Evolutionary conservation across 2,888 invertebrate genomes (phyloP).

Genomic region (Panzeria rudis): DNA sequence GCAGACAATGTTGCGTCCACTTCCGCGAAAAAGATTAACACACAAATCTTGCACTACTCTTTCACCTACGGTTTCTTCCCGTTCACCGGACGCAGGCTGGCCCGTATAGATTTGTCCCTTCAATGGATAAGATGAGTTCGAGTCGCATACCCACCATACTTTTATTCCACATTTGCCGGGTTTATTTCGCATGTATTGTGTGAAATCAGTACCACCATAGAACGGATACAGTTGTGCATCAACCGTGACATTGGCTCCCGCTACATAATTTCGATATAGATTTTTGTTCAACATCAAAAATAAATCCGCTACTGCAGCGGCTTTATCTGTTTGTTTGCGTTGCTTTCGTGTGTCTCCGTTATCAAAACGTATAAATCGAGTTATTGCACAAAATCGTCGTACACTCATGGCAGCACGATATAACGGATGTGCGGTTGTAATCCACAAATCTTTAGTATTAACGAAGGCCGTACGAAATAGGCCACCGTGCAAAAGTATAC

Average conservation of each 20-base stretch:
- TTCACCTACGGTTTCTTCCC: neutral
- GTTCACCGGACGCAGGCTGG: no score
- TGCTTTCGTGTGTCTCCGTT: neutral
- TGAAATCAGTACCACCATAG: neutral
- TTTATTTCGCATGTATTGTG: neutral
- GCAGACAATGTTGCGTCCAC: neutral
- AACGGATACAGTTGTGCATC: neutral
- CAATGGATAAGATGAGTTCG: neutral
- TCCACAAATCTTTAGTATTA: neutral
- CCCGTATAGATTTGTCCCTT: neutral
- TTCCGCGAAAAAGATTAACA: neutral
- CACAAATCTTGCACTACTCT: neutral
- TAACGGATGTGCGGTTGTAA: neutral
- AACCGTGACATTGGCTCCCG: neutral
- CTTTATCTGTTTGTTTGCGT: neutral
- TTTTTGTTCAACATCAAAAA: neutral
- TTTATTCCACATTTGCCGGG: neutral
- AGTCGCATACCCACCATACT: no score
- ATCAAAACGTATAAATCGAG: no score
- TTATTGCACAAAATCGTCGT: neutral
- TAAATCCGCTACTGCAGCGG: neutral
- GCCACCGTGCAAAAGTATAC: no score
- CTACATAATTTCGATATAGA: neutral
- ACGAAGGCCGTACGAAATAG: neutral
- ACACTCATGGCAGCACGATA: neutral